phyloP scores from a whole-genome alignment of 2,888 invertebrate species.

The Campaea margaritaria region DNA sequence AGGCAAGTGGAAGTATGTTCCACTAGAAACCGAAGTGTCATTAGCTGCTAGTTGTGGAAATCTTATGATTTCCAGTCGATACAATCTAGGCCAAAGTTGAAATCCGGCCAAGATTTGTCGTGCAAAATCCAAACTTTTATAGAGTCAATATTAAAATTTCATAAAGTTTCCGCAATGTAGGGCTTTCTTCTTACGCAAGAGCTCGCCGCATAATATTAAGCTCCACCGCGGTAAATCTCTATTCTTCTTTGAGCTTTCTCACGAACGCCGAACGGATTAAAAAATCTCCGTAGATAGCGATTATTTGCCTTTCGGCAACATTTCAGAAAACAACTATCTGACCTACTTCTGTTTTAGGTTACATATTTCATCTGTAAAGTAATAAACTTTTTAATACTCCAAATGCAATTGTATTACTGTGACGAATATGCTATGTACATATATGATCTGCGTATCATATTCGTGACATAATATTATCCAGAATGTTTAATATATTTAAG shows the following conservation, averaged over 20 bases:
- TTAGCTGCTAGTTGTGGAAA: slow-evolving; percentile 19
- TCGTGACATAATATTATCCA: no score
- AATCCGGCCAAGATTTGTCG: slow-evolving; percentile 42
- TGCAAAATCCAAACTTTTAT: slow-evolving; percentile 55
- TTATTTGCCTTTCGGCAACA: slow-evolving; percentile 22
- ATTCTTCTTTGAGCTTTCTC: slow-evolving; percentile 55
- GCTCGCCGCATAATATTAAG: slow-evolving; percentile 68
- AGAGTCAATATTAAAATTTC: slow-evolving; percentile 72
- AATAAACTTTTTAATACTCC: no score
- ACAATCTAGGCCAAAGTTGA: slow-evolving; percentile 23
- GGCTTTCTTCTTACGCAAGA: slow-evolving; percentile 66
- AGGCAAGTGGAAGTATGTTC: slow-evolving; percentile 24
- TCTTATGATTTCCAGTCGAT: slow-evolving; percentile 30
- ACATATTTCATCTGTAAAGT: no score
- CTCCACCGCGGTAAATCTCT: slow-evolving; percentile 64
- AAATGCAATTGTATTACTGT: no score
- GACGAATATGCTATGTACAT: no score
- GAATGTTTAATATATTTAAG: no score
- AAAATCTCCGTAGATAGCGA: slow-evolving; percentile 37
- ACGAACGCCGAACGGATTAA: slow-evolving; percentile 60
- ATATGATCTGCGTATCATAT: no score
- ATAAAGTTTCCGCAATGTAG: slow-evolving; percentile 67
- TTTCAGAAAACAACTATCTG: slow-evolving; percentile 2
- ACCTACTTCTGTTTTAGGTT: neutral
- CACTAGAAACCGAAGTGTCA: slow-evolving; percentile 22